phyloP scores from a whole-genome alignment of 2,888 invertebrate species.

The Euplexia lucipara region DNA sequence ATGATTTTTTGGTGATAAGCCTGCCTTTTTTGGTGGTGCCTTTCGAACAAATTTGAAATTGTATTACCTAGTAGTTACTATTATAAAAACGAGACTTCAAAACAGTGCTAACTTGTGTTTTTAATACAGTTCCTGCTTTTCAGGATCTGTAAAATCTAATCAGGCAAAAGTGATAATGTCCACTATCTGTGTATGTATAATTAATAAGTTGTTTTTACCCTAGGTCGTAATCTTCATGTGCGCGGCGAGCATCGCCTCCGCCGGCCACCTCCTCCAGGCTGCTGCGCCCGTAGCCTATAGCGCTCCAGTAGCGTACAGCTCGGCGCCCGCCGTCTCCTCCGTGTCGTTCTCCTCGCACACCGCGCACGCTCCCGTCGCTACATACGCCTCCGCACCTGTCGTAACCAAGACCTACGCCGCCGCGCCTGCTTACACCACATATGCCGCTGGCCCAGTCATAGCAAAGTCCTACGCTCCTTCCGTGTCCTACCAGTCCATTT shows the following conservation, averaged over 20 bases:
- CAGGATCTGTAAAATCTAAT: background rate
- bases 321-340: constrained; percentile 78
- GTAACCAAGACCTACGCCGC: constrained; percentile 71
- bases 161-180: background rate
- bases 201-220: constrained; percentile 28
- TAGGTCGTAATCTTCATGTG: constrained; percentile 91
- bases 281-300: constrained; percentile 80
- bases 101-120: constrained; percentile 18
- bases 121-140: background rate
- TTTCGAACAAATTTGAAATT: background rate
- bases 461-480: constrained; percentile 77
- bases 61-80: background rate
- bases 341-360: constrained; percentile 63
- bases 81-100: constrained; percentile 4
- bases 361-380: constrained; percentile 67
- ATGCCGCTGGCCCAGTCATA: constrained; percentile 71
- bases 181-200: background rate
- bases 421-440: constrained; percentile 81
- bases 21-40: background rate
- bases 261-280: constrained; percentile 89
- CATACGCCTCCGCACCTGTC: constrained; percentile 72
- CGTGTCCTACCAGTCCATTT: constrained; percentile 71
- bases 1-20: constrained; percentile 2
- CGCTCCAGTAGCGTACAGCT: constrained; percentile 81
- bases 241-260: constrained; percentile 91